These are phyloP conservation scores for Epinotia nisella DNA, from an alignment of 2,888 invertebrate genomes.

Conservation along the genomic window DNA sequence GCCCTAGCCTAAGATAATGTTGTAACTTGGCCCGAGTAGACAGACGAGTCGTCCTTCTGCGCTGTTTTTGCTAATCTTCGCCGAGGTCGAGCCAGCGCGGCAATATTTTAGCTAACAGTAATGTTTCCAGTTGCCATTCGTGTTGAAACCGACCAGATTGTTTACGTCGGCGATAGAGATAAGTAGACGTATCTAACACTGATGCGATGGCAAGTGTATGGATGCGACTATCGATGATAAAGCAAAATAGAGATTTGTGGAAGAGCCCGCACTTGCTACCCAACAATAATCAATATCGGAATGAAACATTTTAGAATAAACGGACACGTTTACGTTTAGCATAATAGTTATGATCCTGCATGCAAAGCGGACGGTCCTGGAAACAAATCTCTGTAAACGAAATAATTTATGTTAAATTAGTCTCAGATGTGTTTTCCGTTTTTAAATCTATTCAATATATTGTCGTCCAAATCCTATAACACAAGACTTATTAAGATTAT, in stretches of 20 bases:
- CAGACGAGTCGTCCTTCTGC: conserved; percentile 19
- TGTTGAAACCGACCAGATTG: conserved; percentile 80
- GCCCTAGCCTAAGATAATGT: too few species aligned
- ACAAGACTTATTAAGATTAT: too few species aligned
- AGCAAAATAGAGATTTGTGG: not conserved
- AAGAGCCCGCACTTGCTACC: not conserved
- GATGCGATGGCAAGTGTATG: conserved; percentile 56
- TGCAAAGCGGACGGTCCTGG: too few species aligned
- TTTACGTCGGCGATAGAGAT: conserved; percentile 81
- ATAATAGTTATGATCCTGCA: too few species aligned
- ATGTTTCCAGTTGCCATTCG: conserved; percentile 54
- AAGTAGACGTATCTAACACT: conserved; percentile 69
- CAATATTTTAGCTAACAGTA: conserved; percentile 62
- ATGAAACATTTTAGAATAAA: not conserved
- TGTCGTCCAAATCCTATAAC: too few species aligned
- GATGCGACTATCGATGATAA: conserved; percentile 51
- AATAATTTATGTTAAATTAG: too few species aligned
- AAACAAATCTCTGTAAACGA: too few species aligned
- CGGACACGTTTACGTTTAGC: not conserved
- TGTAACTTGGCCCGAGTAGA: not conserved
- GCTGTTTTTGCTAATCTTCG: conserved; percentile 41
- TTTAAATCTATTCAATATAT: too few species aligned
- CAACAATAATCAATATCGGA: not conserved
- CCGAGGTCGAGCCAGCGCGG: conserved; percentile 62
- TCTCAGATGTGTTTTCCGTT: too few species aligned